A percentile compares a stretch with the other conserved stretches of the same genome.
Conservation (phyloP, 2,113 vertebrate genomes). For the Cynoglossus semilaevis region DNA sequence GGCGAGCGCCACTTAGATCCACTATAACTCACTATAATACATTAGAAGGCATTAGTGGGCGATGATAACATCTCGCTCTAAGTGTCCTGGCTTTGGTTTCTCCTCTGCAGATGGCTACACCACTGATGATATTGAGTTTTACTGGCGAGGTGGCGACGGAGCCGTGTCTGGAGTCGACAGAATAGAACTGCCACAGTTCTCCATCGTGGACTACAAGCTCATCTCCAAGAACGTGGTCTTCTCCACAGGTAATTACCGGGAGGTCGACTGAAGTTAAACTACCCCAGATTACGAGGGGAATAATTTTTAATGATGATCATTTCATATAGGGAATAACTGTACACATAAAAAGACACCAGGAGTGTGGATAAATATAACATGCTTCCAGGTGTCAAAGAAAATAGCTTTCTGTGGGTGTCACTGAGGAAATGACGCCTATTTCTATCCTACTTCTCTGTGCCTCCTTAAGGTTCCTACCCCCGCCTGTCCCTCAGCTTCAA, state of each 20-base stretch:
- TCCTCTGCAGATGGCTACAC: constrained; percentile 91
- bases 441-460: constrained; percentile 38
- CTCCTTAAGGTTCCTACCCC: constrained; percentile 88
- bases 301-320: too few species aligned
- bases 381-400: constrained; percentile 20
- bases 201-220: constrained; percentile 96
- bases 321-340: too few species aligned
- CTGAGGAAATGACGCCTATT: constrained; percentile 43
- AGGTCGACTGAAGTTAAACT: too few species aligned
- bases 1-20: background rate
- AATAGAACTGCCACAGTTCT: constrained; percentile 97
- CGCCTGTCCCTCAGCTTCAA: constrained; percentile 99
- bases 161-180: constrained; percentile 95
- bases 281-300: too few species aligned
- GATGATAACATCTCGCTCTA: constrained; percentile 23
- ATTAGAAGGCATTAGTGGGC: constrained; percentile 2
- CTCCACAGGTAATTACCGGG: constrained; percentile 84
- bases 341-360: background rate
- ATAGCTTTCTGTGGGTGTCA: constrained; percentile 36
- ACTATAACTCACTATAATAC: constrained; percentile 1
- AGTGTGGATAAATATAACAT: background rate
- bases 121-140: constrained; percentile 98
- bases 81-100: constrained; percentile 20
- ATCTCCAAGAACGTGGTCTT: constrained; percentile 98
- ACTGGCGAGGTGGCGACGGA: constrained; percentile 94